phyloP scores from a whole-genome alignment of 2,113 vertebrate species.

The Alethe castanea region DNA sequence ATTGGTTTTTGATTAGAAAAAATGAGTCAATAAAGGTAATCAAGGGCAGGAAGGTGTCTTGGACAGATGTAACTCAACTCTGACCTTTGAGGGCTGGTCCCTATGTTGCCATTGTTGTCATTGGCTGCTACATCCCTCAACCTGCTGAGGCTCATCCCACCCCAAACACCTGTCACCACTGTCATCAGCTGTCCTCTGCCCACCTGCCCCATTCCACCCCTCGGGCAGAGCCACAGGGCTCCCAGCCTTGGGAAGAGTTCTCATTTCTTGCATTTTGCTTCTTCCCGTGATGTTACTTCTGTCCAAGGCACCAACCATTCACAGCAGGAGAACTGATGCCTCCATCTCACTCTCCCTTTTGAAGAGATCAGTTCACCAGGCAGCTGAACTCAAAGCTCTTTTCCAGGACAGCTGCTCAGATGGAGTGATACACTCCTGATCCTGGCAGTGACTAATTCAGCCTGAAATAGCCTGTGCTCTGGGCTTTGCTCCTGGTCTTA shows the following conservation, averaged over 20 bases:
- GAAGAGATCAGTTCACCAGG: constrained; percentile 48
- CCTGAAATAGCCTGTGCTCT: not conserved
- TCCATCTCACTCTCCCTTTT: constrained; percentile 73
- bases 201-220: fast-evolving
- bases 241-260: not conserved
- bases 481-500: not conserved
- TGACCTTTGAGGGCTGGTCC: not conserved
- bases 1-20: not conserved
- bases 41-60: not conserved
- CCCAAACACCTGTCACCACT: not conserved
- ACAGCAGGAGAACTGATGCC: not conserved
- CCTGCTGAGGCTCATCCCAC: not conserved
- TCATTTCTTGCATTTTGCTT: not conserved
- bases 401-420: not conserved
- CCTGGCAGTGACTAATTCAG: not conserved
- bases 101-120: not conserved
- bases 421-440: not conserved
- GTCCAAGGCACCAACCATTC: not conserved
- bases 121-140: fast-evolving
- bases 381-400: constrained; percentile 70
- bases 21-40: not conserved
- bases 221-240: not conserved
- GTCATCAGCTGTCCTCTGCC: not conserved
- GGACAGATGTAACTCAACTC: not conserved
- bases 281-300: not conserved